Evolutionary conservation across 2,113 vertebrate species (phyloP), one percentile per base, ranked within the genome.

Genomic region (Rhynchopsitta pachyrhyncha): DNA sequence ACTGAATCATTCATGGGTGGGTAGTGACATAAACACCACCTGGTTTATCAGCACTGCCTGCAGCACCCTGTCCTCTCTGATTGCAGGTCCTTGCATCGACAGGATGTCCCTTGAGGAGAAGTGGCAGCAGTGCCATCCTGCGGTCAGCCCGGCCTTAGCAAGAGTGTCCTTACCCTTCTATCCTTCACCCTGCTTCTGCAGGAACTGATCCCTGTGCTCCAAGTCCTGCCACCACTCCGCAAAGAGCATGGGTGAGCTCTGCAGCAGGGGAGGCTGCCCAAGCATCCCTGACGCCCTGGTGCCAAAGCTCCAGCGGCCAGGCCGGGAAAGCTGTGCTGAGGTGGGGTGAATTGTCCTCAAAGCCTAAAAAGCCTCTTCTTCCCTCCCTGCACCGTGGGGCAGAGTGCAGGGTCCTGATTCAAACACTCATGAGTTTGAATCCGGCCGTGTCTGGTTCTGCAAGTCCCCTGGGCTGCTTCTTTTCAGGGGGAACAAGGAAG

Each of bases 181-280:
- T 71, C 77, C 57, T 80, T 33, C 31, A 1, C 49, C 6, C 78
- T 6, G 41, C 37, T 17, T 37, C 46, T 3, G 75, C 81, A 2
- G 82, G 27, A 42, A 2, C 70, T 11, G 6, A 68, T 64, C 77
- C 76, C 70, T 47, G 60, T 1, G 33, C 35, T 35, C 41, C 20
- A 2, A 2, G 29, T 6, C 37, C 82, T 5, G 0, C 5, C 28
- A n/a, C 17, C 1, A 0, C 35, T 6, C 29, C 12, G 28, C 19
- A 7, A 19, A 19, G n/a, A 7, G 10, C 42, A 0, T 1, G 3
- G 66, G 3, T 14, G 17, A 4, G 67, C 35, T 29, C 50, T 62
- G 66, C 76, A 28, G 71, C 10, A 50, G 49, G 68, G 33, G 53
- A 69, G 33, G 42, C 8, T 50, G 75, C 19, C 33, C 18, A 10